Evolutionary conservation across 2,113 vertebrate genomes (phyloP).

Genomic region (Anoplopoma fimbria): DNA sequence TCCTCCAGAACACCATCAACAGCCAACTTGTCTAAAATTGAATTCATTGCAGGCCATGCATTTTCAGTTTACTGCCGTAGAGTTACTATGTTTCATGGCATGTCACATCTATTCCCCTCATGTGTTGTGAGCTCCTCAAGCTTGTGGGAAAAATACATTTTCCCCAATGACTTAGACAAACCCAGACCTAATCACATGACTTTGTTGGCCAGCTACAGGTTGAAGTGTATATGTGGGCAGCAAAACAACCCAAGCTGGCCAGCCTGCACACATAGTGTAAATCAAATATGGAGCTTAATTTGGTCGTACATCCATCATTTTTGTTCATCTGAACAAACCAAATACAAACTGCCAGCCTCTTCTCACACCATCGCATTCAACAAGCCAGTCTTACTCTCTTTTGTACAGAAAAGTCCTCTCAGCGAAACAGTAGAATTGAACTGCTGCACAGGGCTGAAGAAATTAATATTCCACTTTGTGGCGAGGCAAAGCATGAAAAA

Average conservation of each 20-base stretch:
- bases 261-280: neutral
- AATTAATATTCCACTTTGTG: conserved; percentile 26
- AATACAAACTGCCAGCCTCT: neutral
- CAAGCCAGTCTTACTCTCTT: neutral
- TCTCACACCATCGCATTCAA: neutral
- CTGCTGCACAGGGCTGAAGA: conserved; percentile 41
- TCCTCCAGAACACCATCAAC: neutral
- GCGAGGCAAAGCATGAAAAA: conserved; percentile 29
- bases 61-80: neutral
- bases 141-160: neutral
- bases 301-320: neutral
- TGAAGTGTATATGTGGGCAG: neutral
- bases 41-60: conserved; percentile 10
- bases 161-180: neutral
- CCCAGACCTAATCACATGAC: conserved; percentile 1
- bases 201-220: neutral
- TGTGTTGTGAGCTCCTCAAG: neutral
- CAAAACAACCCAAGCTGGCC: neutral
- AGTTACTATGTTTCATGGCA: neutral
- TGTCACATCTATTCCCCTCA: neutral
- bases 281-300: neutral
- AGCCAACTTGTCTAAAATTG: neutral
- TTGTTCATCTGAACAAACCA: conserved; percentile 35
- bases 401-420: too few relatives aligned
- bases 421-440: conserved; percentile 27